Conservation (phyloP, 2,888 invertebrate species). For the Drosophila tripunctata region DNA sequence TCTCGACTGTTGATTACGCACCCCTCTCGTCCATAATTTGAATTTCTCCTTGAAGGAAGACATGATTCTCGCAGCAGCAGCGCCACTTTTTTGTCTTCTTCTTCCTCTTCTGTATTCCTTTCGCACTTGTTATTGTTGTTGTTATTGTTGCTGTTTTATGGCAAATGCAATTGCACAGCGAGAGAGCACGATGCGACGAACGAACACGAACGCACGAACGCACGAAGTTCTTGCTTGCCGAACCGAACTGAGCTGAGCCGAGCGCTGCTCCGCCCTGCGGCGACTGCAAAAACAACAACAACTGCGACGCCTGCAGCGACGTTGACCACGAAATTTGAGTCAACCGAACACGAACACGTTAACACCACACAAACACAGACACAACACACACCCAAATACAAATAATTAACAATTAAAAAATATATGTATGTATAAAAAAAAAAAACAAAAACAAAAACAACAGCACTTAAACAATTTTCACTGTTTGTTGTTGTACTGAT, state of each 20-base stretch:
- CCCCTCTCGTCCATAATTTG: conserved; percentile 84
- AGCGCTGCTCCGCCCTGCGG: conserved; percentile 53
- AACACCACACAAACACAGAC: conserved; percentile 34
- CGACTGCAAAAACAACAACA: conserved; percentile 20
- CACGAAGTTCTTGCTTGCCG: conserved; percentile 20
- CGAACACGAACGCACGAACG: conserved; percentile 23
- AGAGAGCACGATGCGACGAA: conserved; percentile 16
- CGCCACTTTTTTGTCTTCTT: conserved; percentile 48
- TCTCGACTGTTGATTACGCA: conserved; percentile 63
- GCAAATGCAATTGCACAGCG: conserved; percentile 45
- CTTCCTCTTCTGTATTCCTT: background rate
- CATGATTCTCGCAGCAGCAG: conserved; percentile 68
- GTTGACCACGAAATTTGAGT: conserved; percentile 66
- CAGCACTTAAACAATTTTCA: conserved; percentile 21
- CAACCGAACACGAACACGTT: conserved; percentile 60
- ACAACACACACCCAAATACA: conserved; percentile 4
- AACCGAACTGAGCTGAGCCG: conserved; percentile 45
- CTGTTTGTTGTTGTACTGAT: conserved; percentile 5
- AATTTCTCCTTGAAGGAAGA: conserved; percentile 84
- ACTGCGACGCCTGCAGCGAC: conserved; percentile 34
- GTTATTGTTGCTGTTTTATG: conserved; percentile 18
- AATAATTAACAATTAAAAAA: conserved; percentile 2
- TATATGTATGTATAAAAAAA: background rate
- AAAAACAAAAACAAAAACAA: conserved; percentile 5
- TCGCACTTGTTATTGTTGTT: conserved; percentile 18